These are phyloP conservation scores for Hirundichthys speculiger DNA, from an alignment of 2,113 vertebrate genomes.

Conservation along the genomic window DNA sequence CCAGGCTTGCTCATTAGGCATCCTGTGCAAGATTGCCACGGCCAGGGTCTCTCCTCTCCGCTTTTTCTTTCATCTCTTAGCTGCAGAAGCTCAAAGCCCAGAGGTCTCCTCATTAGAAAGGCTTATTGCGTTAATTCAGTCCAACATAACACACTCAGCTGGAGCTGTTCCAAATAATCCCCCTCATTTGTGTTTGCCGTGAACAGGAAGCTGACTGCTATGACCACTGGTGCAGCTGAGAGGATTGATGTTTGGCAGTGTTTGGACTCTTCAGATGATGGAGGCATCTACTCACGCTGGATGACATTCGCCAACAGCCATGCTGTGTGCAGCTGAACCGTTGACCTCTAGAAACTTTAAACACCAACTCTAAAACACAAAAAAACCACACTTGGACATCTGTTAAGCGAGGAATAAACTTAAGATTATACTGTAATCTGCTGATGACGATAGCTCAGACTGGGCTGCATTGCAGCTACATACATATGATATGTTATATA, in stretches of 20 bases:
- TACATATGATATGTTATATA: background rate
- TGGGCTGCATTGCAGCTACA: background rate
- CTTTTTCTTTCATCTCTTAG: conserved; percentile 70
- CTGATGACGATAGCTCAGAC: background rate
- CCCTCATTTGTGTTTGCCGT: conserved; percentile 40
- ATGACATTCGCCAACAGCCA: conserved; percentile 22
- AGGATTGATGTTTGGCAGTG: conserved; percentile 27
- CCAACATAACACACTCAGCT: conserved; percentile 55
- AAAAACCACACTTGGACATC: conserved; percentile 4
- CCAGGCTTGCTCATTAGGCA: conserved; percentile 62
- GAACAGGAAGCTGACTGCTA: conserved; percentile 31
- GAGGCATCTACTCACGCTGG: conserved; percentile 20
- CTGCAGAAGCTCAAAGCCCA: conserved; percentile 58
- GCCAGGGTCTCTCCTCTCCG: conserved; percentile 58
- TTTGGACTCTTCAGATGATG: conserved; percentile 29
- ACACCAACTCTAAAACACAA: conserved; percentile 24
- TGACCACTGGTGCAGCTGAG: conserved; percentile 28
- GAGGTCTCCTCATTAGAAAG: conserved; percentile 69
- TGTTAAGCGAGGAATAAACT: background rate
- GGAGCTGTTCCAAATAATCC: conserved; percentile 59
- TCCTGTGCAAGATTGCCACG: conserved; percentile 47
- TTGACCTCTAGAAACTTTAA: conserved; percentile 25
- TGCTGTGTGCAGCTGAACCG: conserved; percentile 18
- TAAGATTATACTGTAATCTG: conserved; percentile 4
- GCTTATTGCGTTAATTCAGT: conserved; percentile 64